Evolutionary conservation across 2,113 vertebrate species (phyloP), one percentile per base, ranked within the genome.

Genomic region (Cygnus buccinator): DNA sequence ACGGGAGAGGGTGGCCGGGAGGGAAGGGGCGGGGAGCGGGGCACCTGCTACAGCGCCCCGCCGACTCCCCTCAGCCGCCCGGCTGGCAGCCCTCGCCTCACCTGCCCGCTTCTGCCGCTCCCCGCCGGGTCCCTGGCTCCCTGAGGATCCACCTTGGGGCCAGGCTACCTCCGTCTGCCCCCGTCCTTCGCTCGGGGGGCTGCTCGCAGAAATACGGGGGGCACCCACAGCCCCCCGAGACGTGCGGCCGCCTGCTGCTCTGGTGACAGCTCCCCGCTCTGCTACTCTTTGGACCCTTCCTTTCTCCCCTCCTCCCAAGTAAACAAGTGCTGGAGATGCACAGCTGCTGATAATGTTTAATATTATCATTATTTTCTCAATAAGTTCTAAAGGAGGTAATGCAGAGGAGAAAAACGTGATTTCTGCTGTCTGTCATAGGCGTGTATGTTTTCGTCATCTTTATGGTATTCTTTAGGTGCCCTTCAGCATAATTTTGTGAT

Each of bases 161-260:
- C 9, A 2, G 73, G 31, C 22, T 55, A 0, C 59, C 28, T 21
- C 46, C 19, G 0, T 4, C 4, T 31, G 21, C 33, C 39, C 2
- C 2, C 28, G 2, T 33, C 25, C 48, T 11, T 84, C 41, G 50
- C 50, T 70, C 39, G 3, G n/a, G 55, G 46, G 15, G 62, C 44
- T 7, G 62, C 17, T 33, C 59, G 44, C 16, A 21, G 72, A 13
- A 48, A 3, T 0, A 3, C 7, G 4, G 46, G 33, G 13, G 35
- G 2, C 52, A 25, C 13, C n/a, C 1, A 11, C 58, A 6, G 72
- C 2, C 12, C 1, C 37, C 5, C 8, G 3, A 39, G 37, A 2
- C 8, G 33, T 2, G 0, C 0, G 5, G 50, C 14, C 1, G 10
- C 0, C 48, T 20, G 43, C 16, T 17, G 43, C 43, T 44, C 73